These are phyloP conservation scores for Euplagia quadripunctaria DNA, from an alignment of 2,888 invertebrate species.

Conservation along the genomic window DNA sequence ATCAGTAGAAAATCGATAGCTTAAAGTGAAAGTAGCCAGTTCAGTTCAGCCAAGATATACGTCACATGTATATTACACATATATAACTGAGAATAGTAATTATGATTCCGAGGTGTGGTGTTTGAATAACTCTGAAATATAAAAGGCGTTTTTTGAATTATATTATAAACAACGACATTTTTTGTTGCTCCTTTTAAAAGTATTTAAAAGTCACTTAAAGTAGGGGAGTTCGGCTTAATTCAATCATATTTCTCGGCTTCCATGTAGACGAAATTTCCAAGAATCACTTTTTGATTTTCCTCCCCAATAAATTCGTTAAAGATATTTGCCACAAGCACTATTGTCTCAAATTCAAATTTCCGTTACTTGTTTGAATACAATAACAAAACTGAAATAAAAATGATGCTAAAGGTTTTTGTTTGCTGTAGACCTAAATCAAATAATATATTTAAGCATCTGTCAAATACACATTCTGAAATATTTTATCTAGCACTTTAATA, in stretches of 20 bases:
- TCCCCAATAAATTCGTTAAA: constrained; percentile 13
- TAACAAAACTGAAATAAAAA: neutral
- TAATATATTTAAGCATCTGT: neutral
- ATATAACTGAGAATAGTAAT: too few relatives aligned
- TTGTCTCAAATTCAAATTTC: neutral
- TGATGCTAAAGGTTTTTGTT: neutral
- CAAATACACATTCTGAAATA: neutral
- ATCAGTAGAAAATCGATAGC: neutral
- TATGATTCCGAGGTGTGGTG: too few relatives aligned
- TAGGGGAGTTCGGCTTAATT: constrained; percentile 13
- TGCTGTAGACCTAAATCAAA: neutral
- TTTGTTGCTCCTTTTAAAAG: neutral
- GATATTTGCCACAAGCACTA: constrained; percentile 5
- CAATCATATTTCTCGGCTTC: constrained; percentile 16
- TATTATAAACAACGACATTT: neutral
- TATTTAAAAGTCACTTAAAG: neutral
- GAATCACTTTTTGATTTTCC: constrained; percentile 22
- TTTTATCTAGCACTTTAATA: too few relatives aligned
- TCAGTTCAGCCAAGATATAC: neutral
- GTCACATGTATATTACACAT: neutral
- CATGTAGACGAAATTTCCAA: neutral
- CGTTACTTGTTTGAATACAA: neutral
- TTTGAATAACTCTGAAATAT: too few relatives aligned
- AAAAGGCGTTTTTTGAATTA: neutral
- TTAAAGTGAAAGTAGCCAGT: neutral